These are phyloP conservation scores for Caligus rogercresseyi DNA, from an alignment of 1,140 invertebrate genomes.

Conservation along the genomic window DNA sequence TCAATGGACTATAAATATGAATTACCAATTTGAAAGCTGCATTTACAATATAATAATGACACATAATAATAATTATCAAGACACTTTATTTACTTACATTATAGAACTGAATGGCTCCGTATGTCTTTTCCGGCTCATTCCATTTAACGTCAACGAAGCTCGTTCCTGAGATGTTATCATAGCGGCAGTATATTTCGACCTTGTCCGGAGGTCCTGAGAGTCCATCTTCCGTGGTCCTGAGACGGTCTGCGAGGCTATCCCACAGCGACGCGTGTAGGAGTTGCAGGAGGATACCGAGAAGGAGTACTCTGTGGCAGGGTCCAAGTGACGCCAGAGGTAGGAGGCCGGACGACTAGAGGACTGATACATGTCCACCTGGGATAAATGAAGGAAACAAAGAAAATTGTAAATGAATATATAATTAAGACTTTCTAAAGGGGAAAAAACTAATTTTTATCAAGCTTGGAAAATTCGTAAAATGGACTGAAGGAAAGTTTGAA, in stretches of 20 bases:
- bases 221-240: constrained; percentile 59
- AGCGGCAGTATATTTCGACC: constrained; percentile 42
- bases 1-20: too few relatives aligned
- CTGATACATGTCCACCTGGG: constrained; percentile 32
- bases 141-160: constrained; percentile 47
- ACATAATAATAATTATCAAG: too few relatives aligned
- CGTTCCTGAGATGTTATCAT: constrained; percentile 42
- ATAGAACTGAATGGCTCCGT: constrained; percentile 54
- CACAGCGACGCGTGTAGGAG: constrained; percentile 50
- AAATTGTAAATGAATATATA: constrained; percentile 53
- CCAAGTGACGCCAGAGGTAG: constrained; percentile 26
- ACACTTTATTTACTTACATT: constrained; percentile 39
- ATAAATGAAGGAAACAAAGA: constrained; percentile 33
- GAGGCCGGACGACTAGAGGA: constrained; percentile 22
- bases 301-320: constrained; percentile 15
- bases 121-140: constrained; percentile 45
- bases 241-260: constrained; percentile 49
- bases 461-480: too few relatives aligned
- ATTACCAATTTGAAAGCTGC: too few relatives aligned
- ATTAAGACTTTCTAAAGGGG: too few relatives aligned
- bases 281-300: constrained; percentile 32
- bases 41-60: too few relatives aligned
- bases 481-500: too few relatives aligned
- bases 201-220: constrained; percentile 41
- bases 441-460: too few relatives aligned